Percentiles rank a stretch among this genome's conserved stretches.
Evolutionary conservation across 2,888 invertebrate species (phyloP).

Genomic region (Trissonchulus sp.): DNA sequence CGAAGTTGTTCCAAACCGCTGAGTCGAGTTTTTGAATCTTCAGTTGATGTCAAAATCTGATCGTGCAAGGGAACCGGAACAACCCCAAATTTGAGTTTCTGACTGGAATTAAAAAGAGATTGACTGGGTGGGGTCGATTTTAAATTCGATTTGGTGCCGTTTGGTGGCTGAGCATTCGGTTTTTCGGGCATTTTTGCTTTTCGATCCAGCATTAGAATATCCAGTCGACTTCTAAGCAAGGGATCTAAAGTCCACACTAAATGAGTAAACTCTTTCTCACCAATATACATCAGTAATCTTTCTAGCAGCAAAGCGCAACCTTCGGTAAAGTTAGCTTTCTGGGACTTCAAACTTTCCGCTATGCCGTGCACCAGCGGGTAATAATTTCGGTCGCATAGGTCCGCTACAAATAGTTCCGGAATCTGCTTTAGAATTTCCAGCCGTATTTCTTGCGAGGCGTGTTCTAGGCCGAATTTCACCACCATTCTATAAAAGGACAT

Average conservation of each 20-base stretch:
- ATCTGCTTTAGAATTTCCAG: constrained; percentile 54
- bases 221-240: neutral
- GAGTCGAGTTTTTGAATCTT: constrained; percentile 60
- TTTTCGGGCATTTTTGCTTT: neutral
- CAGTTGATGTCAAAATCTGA: constrained; percentile 57
- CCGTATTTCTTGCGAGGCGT: constrained; percentile 48
- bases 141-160: too few species aligned
- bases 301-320: constrained; percentile 30
- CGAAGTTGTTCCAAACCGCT: constrained; percentile 62
- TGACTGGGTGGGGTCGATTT: too few species aligned
- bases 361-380: constrained; percentile 47
- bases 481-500: constrained; percentile 48
- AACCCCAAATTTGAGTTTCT: constrained; percentile 51
- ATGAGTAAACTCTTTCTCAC: constrained; percentile 23
- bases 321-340: neutral
- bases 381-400: constrained; percentile 45
- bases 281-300: constrained; percentile 42
- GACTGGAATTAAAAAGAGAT: too few species aligned
- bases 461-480: constrained; percentile 55
- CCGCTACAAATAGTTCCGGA: constrained; percentile 54
- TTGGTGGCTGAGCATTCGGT: constrained; percentile 23
- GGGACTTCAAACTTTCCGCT: constrained; percentile 38
- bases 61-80: constrained; percentile 54
- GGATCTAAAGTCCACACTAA: constrained; percentile 22
- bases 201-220: neutral